Evolutionary conservation across 2,113 vertebrate genomes (phyloP).

Genomic region (Nycticryphes semicollaris): DNA sequence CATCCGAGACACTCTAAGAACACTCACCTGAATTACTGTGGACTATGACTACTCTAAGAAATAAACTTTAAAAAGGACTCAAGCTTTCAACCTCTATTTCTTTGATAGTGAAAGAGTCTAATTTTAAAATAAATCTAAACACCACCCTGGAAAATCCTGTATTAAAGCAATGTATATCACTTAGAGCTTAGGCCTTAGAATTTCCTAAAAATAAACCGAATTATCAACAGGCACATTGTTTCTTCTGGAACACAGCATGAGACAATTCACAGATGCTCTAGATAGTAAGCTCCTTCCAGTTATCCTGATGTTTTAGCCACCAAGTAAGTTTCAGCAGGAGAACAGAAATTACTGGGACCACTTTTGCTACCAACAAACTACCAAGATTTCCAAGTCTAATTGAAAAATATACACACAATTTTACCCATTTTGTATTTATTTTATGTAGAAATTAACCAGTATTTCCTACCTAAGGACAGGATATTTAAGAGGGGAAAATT

Average conservation of each 20-base stretch:
- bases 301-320: not conserved
- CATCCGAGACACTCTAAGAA: not conserved
- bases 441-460: not conserved
- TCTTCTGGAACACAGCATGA: not conserved
- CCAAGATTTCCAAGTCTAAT: not conserved
- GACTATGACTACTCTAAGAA: not conserved
- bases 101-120: not conserved
- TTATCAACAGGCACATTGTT: not conserved
- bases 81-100: not conserved
- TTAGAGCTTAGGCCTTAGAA: not conserved
- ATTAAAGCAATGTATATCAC: not conserved
- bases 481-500: not conserved
- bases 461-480: not conserved
- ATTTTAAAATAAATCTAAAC: not conserved
- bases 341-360: too few species aligned
- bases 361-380: too few species aligned
- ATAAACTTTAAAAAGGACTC: not conserved
- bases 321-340: not conserved
- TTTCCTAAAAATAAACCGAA: not conserved
- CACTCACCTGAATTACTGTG: not conserved
- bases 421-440: not conserved
- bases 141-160: not conserved
- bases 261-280: not conserved
- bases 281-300: not conserved
- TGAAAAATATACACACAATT: not conserved